Evolutionary conservation across 1,140 invertebrate genomes (phyloP).

Genomic region (Ptiloglossa arizonensis): DNA sequence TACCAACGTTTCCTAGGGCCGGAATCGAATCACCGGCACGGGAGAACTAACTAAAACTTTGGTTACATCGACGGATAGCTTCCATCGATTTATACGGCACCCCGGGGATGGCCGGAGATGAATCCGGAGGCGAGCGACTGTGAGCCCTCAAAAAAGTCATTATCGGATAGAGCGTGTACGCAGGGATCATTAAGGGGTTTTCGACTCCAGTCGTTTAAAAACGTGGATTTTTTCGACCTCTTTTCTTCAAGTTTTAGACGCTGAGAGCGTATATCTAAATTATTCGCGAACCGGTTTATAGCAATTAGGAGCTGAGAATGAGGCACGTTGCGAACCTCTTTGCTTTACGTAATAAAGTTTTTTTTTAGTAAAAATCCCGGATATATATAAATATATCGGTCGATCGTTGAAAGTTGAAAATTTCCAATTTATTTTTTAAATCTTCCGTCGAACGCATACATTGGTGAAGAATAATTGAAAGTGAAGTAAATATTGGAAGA

Average conservation of each 20-base stretch:
- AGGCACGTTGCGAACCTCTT: conserved; percentile 30
- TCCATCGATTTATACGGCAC: conserved; percentile 11
- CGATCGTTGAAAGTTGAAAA: too few species aligned
- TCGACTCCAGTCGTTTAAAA: background rate
- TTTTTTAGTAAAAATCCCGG: too few species aligned
- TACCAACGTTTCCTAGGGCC: background rate
- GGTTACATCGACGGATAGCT: conserved; percentile 16
- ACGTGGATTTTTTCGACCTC: too few species aligned
- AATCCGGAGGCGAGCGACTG: conserved; percentile 3
- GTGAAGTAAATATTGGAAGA: too few species aligned
- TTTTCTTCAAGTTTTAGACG: too few species aligned
- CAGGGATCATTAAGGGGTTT: conserved; percentile 18
- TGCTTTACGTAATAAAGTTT: too few species aligned
- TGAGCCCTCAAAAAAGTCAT: conserved; percentile 15
- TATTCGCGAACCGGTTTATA: conserved; percentile 24
- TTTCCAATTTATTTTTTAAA: too few species aligned
- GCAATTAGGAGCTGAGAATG: conserved; percentile 42
- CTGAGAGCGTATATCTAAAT: too few species aligned
- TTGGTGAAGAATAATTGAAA: too few species aligned
- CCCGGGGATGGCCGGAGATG: conserved; percentile 1
- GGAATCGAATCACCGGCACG: conserved; percentile 12
- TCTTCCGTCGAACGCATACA: too few species aligned
- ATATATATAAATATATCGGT: too few species aligned
- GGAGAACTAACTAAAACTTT: conserved; percentile 9
- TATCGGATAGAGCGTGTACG: background rate